These are phyloP conservation scores for Tolypeutes matacus DNA, from an alignment of 2,797 vertebrate species.

Conservation along the genomic window DNA sequence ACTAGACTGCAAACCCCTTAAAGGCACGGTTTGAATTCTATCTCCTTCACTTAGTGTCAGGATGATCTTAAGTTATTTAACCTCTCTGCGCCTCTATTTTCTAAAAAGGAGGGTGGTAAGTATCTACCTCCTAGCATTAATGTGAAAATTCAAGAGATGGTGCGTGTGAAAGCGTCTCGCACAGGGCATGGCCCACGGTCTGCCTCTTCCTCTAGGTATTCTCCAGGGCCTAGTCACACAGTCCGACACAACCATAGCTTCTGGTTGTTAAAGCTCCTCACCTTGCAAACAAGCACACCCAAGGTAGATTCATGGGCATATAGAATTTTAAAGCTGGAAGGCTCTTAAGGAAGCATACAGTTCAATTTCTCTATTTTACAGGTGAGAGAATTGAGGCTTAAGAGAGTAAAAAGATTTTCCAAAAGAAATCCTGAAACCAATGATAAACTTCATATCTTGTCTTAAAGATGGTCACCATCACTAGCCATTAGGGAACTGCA, in stretches of 20 bases:
- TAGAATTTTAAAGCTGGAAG: not conserved
- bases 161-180: not conserved
- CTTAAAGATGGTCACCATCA: not conserved
- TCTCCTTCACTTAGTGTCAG: conserved; percentile 23
- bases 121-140: not conserved
- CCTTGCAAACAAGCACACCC: not conserved
- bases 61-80: not conserved
- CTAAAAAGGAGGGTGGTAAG: not conserved
- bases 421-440: conserved; percentile 4
- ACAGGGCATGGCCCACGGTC: not conserved
- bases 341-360: not conserved
- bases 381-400: not conserved
- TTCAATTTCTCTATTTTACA: conserved; percentile 34
- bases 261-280: not conserved
- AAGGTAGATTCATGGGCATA: not conserved
- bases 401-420: conserved; percentile 48
- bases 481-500: conserved; percentile 11
- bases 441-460: not conserved
- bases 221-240: not conserved
- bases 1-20: not conserved
- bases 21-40: not conserved
- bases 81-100: conserved; percentile 33
- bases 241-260: not conserved
- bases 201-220: not conserved
- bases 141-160: not conserved